Base-by-base conservation (phyloP, 2,797 vertebrate genomes). In the Adelosebastes latens region DNA sequence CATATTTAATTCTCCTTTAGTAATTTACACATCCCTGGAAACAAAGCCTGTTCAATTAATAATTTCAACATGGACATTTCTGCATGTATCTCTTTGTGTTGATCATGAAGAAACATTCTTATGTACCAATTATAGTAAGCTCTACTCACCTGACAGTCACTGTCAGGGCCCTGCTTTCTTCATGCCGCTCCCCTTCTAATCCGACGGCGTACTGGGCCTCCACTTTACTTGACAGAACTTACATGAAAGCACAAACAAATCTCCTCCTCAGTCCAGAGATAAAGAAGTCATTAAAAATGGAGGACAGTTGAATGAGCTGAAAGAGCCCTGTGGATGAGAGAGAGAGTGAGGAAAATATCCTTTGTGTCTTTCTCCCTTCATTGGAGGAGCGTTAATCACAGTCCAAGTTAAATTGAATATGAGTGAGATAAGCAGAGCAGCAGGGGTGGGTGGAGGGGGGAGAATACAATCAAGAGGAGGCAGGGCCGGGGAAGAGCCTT, bases 231-330 rank as follows among this genome's bases (percentile, higher is more conserved):
- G 89, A 90, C 87, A 90, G 90, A 91, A 87, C 86, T 79, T 89
- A 94, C 89, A 94, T 92, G 88, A 94, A 94, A 94, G 94, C 93
- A 92, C 93, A 95, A 94, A 95, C 94, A 94, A 94, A 93, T 90
- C 91, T 91, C 89, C 89, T 91, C 83, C 93, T 90, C 92, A 80
- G 92, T 91, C 86, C 84, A 70, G 89, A 92, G 95, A 95, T 95
- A 95, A 94, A 94, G 92, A 94, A 95, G 94, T 93, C 94, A 95
- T 95, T 95, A 96, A 95, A 95, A 93, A 92, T 94, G 87, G 87
- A 92, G 91, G 90, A 92, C 84, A 91, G 93, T 85, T 94, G 93
- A 94, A 94, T 93, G 70, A 91, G 92, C 90, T 90, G 89, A 89
- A 87, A 81, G 87, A 93, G 87, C 88, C 81, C 69, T 14, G 80